Base-by-base conservation (phyloP, 35 echinoderm and acorn worm species). In the Ptychodera flava region DNA sequence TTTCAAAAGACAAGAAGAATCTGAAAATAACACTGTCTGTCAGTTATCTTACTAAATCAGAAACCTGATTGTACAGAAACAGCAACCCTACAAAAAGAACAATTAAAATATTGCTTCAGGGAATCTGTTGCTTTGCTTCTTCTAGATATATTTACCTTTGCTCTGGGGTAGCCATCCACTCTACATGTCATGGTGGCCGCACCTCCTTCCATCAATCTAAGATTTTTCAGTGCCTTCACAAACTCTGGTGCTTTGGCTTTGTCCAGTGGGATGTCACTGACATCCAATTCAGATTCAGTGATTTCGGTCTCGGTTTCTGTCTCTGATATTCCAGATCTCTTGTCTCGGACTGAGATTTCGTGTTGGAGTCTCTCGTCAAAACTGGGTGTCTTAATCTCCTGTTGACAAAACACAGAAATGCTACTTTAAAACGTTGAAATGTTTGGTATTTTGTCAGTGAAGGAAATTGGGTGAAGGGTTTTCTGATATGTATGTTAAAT, bases 261-360 rank as follows among this genome's bases (percentile, higher is more conserved):
- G 31, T 93, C 93, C 6, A 64, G 16, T 90, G 85, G 80, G 93
- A 92, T 31, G 90, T 94, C 78, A 64, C 45, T 64, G 45, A 64
- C 45, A 64, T 97, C 95, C 87, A 97, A 88, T 82, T 91, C 95
- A 15, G 95, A 97, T 87, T 97, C 94, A 28, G 82, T 83, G 33
- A 94, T 75, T 78, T 97, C 95, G 28, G 95, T 97, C 84, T 97
- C 95, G 29, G 93, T 94, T 38, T 97, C 92, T 83, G 90, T 85
- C 12, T 88, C 89, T 34, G 93, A 88, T 12, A 64, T 22, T 6
- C 45, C 45, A 12, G 45, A 64, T 64, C 22, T 64, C 45, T 64
- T 64, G 45, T 91, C 85, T 36, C 87, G 90, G 45, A 64, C 6
- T 12, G 6, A 12, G 45, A 64, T 64, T 33, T 86, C 88, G 75